These are phyloP conservation scores for Chitala chitala DNA, from an alignment of 2,113 vertebrate species.

Conservation along the genomic window DNA sequence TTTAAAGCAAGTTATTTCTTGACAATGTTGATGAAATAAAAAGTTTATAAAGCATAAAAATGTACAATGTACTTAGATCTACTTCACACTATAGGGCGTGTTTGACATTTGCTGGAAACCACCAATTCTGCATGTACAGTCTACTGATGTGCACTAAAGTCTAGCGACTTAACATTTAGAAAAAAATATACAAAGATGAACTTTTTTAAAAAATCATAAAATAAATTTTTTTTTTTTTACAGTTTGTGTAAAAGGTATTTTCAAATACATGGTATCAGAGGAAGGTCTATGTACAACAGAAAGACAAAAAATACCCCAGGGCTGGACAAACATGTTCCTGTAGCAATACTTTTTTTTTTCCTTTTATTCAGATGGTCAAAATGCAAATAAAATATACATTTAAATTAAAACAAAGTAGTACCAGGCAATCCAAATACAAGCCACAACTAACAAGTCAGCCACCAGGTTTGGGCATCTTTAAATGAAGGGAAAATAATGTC, in stretches of 20 bases:
- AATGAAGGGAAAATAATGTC: constrained; percentile 11
- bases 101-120: constrained; percentile 62
- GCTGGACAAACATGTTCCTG: constrained; percentile 53
- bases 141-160: constrained; percentile 69
- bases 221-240: constrained; percentile 87
- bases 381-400: constrained; percentile 36
- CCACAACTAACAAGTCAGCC: constrained; percentile 21
- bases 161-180: constrained; percentile 79
- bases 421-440: constrained; percentile 39
- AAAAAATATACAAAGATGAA: constrained; percentile 84
- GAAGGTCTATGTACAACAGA: constrained; percentile 84
- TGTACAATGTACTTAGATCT: constrained; percentile 60
- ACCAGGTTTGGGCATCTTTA: constrained; percentile 34
- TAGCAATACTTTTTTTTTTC: constrained; percentile 35
- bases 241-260: constrained; percentile 83
- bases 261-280: constrained; percentile 81
- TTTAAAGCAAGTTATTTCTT: constrained; percentile 48
- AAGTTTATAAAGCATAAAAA: constrained; percentile 51
- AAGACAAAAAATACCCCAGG: constrained; percentile 64
- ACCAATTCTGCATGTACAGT: constrained; percentile 66
- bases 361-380: constrained; percentile 42
- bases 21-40: constrained; percentile 68
- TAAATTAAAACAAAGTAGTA: constrained; percentile 43
- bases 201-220: constrained; percentile 89
- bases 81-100: constrained; percentile 60